Conservation (phyloP, 2,888 invertebrate genomes). For the Drosophila niveifrons region DNA sequence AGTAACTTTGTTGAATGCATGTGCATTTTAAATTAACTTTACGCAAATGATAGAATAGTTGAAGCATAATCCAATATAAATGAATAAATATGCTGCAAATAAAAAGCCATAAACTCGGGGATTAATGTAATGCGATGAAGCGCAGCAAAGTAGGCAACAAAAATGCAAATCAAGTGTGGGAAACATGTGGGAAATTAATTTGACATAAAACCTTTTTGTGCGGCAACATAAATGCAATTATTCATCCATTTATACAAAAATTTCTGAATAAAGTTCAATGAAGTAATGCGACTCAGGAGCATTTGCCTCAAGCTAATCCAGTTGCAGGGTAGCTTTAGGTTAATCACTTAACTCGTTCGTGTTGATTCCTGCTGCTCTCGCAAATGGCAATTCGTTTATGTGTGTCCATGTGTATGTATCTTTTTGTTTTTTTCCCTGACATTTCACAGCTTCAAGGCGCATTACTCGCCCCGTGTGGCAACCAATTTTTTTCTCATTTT, state of each 20-base stretch:
- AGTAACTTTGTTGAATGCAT: background rate
- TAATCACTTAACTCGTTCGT: slow-evolving; percentile 1
- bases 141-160: background rate
- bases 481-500: background rate
- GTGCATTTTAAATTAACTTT: background rate
- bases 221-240: background rate
- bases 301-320: too few relatives aligned
- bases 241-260: too few relatives aligned
- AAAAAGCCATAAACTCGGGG: background rate
- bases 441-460: slow-evolving; percentile 45
- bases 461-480: slow-evolving; percentile 21
- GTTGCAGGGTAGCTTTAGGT: background rate
- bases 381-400: slow-evolving; percentile 31
- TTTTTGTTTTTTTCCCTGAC: slow-evolving; percentile 30
- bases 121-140: background rate
- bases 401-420: slow-evolving; percentile 9
- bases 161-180: background rate
- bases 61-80: background rate
- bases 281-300: background rate
- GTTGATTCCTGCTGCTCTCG: slow-evolving; percentile 1
- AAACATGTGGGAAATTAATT: background rate
- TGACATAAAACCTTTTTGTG: background rate
- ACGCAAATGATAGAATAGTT: background rate
- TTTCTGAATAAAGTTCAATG: too few relatives aligned
- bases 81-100: background rate